phyloP scores from a whole-genome alignment of 2,888 invertebrate species.

The Asteroscopus sphinx region DNA sequence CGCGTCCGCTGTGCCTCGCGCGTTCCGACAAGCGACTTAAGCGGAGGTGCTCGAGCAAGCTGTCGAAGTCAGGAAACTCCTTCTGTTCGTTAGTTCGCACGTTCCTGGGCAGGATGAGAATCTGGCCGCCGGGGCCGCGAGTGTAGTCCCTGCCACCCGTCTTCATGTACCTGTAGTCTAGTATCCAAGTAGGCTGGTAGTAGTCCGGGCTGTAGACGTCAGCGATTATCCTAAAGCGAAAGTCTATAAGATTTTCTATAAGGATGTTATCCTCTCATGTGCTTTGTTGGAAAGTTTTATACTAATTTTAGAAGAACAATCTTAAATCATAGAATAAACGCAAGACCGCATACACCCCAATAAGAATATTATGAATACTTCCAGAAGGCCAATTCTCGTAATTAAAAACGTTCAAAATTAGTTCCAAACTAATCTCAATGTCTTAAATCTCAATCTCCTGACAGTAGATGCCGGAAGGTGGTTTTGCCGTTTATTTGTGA shows the following conservation, averaged over 20 bases:
- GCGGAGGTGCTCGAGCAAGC: constrained; percentile 75
- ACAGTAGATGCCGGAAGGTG: too few species aligned
- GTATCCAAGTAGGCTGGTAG: constrained; percentile 75
- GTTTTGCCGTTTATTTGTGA: too few species aligned
- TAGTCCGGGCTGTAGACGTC: constrained; percentile 79
- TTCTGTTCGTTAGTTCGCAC: constrained; percentile 68
- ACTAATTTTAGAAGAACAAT: too few species aligned
- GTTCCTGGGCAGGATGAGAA: constrained; percentile 77
- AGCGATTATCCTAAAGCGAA: constrained; percentile 71
- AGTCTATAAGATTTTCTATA: not conserved
- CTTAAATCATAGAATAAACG: too few species aligned
- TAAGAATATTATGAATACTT: too few species aligned
- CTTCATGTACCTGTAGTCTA: constrained; percentile 83
- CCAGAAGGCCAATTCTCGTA: too few species aligned
- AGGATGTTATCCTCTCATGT: too few species aligned
- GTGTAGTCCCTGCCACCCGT: constrained; percentile 81
- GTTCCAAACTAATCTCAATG: too few species aligned
- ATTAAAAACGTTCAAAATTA: too few species aligned
- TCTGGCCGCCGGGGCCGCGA: constrained; percentile 79
- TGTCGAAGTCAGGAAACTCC: constrained; percentile 74
- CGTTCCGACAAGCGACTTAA: constrained; percentile 68
- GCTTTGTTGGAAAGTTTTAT: too few species aligned
- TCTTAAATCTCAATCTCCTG: too few species aligned
- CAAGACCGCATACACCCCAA: too few species aligned
- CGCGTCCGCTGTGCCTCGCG: constrained; percentile 21